A percentile compares a stretch with the other conserved stretches of the same genome.
Conservation (phyloP, 2,888 invertebrate species). For the Agapostemon virescens region DNA sequence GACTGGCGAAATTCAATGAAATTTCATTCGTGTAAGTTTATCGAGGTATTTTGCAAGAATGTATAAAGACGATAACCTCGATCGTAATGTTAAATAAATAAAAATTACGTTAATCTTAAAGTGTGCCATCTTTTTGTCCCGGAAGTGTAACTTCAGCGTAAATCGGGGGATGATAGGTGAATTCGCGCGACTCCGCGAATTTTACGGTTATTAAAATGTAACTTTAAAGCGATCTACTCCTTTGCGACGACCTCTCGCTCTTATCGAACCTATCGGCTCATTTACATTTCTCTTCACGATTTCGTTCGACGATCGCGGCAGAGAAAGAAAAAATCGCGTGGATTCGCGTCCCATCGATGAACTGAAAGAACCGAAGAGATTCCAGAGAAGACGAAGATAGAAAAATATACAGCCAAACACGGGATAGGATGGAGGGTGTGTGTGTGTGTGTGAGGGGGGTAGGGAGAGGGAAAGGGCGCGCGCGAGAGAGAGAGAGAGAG, state of each 20-base stretch:
- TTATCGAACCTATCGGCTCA: not conserved
- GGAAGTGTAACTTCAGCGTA: no score
- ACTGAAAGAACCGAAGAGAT: not conserved
- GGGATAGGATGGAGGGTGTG: not conserved
- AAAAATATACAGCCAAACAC: not conserved
- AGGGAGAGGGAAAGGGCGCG: not conserved
- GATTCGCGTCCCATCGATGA: slow-evolving; percentile 1
- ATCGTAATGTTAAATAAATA: no score
- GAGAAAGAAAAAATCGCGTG: not conserved
- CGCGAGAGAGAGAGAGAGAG: not conserved
- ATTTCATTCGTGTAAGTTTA: no score
- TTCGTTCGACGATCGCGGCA: not conserved
- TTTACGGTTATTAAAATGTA: not conserved
- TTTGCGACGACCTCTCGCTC: not conserved
- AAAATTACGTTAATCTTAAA: no score
- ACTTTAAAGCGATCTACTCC: not conserved
- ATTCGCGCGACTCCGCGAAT: not conserved
- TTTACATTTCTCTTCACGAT: not conserved
- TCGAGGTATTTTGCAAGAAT: no score
- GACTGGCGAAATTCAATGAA: no score
- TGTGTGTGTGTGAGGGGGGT: not conserved
- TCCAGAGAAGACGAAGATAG: not conserved
- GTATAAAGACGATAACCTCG: no score
- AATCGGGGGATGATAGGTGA: no score
- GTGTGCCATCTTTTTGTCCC: no score